These are phyloP conservation scores for Noctua comes DNA, from an alignment of 2,888 invertebrate species.

Conservation along the genomic window DNA sequence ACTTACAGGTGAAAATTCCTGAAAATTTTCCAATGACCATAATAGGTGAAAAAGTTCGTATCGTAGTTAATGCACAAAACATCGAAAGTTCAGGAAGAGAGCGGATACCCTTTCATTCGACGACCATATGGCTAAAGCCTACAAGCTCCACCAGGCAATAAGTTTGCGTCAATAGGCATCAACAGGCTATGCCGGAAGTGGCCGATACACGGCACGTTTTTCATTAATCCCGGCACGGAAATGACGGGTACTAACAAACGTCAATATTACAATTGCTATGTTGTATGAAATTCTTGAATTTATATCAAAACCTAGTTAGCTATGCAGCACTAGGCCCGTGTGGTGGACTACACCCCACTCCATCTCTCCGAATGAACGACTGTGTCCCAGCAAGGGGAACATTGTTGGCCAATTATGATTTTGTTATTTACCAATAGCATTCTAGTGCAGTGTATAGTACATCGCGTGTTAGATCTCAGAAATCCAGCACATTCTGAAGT, in stretches of 20 bases:
- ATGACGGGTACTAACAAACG: constrained; percentile 14
- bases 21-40: neutral
- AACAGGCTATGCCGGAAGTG: constrained; percentile 30
- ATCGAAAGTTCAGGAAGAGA: constrained; percentile 15
- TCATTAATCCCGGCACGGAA: constrained; percentile 42
- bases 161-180: constrained; percentile 37
- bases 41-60: fast-evolving
- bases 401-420: neutral
- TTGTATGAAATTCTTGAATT: constrained; percentile 24
- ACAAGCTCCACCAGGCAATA: constrained; percentile 25
- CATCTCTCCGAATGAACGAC: neutral
- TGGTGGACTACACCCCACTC: neutral
- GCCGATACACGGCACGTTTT: constrained; percentile 34
- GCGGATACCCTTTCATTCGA: neutral
- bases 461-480: constrained; percentile 28
- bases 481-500: constrained; percentile 41
- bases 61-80: neutral
- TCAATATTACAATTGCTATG: constrained; percentile 17
- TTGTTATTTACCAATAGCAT: neutral
- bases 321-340: neutral
- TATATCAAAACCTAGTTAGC: constrained; percentile 12
- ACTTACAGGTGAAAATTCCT: neutral
- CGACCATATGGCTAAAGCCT: constrained; percentile 21
- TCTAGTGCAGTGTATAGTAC: neutral
- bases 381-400: neutral